phyloP scores from a whole-genome alignment of 2,113 vertebrate species.

The Neogale vison region DNA sequence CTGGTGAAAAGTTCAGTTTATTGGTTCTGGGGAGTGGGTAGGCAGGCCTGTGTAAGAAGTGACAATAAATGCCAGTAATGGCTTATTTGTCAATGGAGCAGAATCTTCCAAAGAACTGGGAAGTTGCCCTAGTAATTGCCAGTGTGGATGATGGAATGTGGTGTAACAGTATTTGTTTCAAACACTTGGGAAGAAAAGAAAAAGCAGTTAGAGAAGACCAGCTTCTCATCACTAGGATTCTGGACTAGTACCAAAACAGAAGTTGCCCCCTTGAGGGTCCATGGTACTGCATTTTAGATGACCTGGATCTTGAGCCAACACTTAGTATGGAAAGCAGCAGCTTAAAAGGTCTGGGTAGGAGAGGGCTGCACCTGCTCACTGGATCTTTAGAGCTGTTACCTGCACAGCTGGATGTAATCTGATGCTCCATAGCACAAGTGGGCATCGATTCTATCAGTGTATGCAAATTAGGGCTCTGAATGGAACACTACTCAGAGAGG shows the following conservation, averaged over 20 bases:
- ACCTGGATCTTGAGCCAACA: slow-evolving; percentile 46
- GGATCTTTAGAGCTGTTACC: slow-evolving; percentile 26
- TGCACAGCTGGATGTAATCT: neutral
- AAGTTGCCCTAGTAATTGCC: slow-evolving; percentile 12
- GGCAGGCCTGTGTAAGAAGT: neutral
- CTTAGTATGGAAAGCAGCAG: slow-evolving; percentile 40
- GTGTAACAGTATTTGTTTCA: slow-evolving; percentile 6
- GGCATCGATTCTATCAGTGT: neutral
- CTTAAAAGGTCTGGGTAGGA: slow-evolving; percentile 49
- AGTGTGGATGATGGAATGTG: neutral
- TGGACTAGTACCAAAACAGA: slow-evolving; percentile 21
- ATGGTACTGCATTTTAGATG: slow-evolving; percentile 24
- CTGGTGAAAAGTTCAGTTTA: neutral
- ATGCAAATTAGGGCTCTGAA: slow-evolving; percentile 8
- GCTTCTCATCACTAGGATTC: slow-evolving; percentile 6
- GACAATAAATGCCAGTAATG: neutral
- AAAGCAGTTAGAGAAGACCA: slow-evolving; percentile 52
- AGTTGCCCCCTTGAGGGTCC: neutral
- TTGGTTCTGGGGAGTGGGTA: neutral
- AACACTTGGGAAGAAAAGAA: slow-evolving; percentile 17
- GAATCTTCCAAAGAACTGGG: slow-evolving; percentile 23
- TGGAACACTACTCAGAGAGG: neutral
- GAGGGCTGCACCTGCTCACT: neutral
- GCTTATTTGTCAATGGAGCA: slow-evolving; percentile 19
- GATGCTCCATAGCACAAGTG: neutral